These are phyloP conservation scores for Melierax canorus DNA, from an alignment of 2,113 vertebrate genomes.

Conservation along the genomic window DNA sequence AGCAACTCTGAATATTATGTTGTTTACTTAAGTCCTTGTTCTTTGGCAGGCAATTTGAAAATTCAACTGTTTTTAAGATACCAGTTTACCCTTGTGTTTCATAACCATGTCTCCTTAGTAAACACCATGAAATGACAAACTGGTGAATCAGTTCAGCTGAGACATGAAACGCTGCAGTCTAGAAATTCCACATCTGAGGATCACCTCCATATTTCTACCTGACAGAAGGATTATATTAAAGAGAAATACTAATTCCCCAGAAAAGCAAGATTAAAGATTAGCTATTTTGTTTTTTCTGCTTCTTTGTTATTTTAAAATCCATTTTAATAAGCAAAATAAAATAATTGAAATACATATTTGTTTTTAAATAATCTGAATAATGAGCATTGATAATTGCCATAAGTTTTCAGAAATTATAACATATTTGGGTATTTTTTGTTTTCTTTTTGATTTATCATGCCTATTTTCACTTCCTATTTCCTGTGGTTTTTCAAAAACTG, in stretches of 20 bases:
- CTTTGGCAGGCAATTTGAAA: background rate
- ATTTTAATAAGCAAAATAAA: background rate
- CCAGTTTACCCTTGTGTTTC: background rate
- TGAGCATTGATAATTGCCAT: background rate
- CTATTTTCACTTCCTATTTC: conserved; percentile 2
- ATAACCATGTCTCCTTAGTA: background rate
- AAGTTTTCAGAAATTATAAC: background rate
- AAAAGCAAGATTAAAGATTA: background rate
- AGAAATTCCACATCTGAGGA: background rate
- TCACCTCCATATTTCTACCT: background rate
- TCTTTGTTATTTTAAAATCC: background rate
- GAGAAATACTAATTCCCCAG: background rate
- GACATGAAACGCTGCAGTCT: background rate
- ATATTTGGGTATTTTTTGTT: background rate
- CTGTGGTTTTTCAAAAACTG: conserved; percentile 21
- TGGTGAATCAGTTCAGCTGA: background rate
- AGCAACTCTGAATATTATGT: background rate
- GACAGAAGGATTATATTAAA: background rate
- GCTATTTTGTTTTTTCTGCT: background rate
- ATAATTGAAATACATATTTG: background rate
- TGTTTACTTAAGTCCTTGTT: background rate
- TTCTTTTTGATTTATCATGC: background rate
- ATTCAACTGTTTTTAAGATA: background rate
- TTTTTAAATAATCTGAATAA: background rate
- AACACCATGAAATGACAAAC: background rate